Evolutionary conservation across 2,113 vertebrate genomes (phyloP).

Genomic region (Coregonus clupeaformis): DNA sequence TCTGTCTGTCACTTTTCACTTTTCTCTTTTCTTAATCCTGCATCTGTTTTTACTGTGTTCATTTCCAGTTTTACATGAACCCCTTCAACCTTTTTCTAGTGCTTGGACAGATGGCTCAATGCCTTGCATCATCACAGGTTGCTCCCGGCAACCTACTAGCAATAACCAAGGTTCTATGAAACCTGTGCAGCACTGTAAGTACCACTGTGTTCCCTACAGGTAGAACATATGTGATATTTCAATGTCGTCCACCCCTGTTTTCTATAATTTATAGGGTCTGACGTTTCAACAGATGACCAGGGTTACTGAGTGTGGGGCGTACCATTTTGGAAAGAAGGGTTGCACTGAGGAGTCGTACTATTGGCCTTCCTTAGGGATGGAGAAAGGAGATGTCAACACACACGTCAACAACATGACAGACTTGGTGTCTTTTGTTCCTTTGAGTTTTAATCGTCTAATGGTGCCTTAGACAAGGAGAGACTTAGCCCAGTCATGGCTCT

Average conservation of each 20-base stretch:
- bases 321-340: slow-evolving; percentile 19
- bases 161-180: too few species aligned
- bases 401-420: slow-evolving; percentile 14
- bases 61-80: too few species aligned
- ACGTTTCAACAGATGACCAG: slow-evolving; percentile 21
- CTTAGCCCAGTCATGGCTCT: not conserved
- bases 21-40: too few species aligned
- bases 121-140: too few species aligned
- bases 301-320: not conserved
- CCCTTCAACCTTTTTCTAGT: too few species aligned
- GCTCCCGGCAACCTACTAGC: too few species aligned
- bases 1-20: too few species aligned
- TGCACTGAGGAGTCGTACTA: slow-evolving; percentile 25
- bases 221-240: too few species aligned
- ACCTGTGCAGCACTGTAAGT: too few species aligned
- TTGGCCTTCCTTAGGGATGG: slow-evolving; percentile 2
- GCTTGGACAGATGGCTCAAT: too few species aligned
- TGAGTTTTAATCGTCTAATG: slow-evolving; percentile 38
- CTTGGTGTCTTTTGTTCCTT: slow-evolving; percentile 14
- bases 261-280: slow-evolving; percentile 16
- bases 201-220: too few species aligned
- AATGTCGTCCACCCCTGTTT: slow-evolving; percentile 9
- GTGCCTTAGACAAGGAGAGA: not conserved
- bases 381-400: slow-evolving; percentile 21
- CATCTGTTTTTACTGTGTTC: too few species aligned